Percentiles rank a stretch among this genome's conserved stretches.
Conservation (phyloP, 2,113 vertebrate genomes). For the Falcunculus frontatus region DNA sequence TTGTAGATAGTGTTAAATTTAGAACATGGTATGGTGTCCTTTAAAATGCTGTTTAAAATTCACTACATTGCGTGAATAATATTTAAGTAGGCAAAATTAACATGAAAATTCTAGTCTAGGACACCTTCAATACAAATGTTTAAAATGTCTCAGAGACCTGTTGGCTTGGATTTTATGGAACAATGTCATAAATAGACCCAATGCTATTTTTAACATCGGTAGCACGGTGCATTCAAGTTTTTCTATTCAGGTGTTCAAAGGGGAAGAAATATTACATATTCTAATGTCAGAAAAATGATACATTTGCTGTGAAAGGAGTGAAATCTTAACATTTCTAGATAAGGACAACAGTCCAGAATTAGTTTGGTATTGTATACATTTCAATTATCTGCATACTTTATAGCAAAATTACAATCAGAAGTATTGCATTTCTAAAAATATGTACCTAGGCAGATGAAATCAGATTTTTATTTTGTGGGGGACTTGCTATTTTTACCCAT, state of each 20-base stretch:
- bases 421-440: neutral
- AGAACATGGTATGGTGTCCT: neutral
- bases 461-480: neutral
- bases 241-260: constrained; percentile 41
- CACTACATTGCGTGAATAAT: neutral
- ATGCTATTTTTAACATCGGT: neutral
- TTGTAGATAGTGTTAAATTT: neutral
- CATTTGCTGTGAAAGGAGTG: constrained; percentile 38
- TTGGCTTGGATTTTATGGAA: neutral
- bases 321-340: constrained; percentile 60
- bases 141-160: neutral
- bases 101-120: neutral
- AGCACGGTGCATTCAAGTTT: neutral
- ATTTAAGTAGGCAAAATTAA: neutral
- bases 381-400: neutral
- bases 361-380: constrained; percentile 51
- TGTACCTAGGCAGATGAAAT: neutral
- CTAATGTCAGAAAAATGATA: constrained; percentile 44
- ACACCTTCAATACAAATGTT: neutral
- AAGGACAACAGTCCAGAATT: constrained; percentile 26
- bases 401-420: neutral
- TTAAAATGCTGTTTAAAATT: neutral
- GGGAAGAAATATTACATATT: constrained; percentile 27
- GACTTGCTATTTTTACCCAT: neutral
- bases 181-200: neutral